Percentiles rank a stretch among this genome's conserved stretches.
phyloP scores from a whole-genome alignment of 2,113 vertebrate genomes.

The Myrmophylax atrothorax region DNA sequence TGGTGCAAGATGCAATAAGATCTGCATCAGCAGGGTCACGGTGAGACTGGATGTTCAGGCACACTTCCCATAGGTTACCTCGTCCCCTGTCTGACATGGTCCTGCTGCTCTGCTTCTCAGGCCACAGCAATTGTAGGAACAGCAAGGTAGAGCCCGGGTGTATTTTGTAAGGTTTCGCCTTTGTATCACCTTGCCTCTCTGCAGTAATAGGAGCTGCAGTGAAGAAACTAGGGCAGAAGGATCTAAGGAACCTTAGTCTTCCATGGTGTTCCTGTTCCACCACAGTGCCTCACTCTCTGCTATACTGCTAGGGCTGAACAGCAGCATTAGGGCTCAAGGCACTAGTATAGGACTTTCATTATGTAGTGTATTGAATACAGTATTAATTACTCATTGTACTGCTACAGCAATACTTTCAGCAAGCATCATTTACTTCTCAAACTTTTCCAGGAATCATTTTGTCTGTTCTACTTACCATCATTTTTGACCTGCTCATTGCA shows the following conservation, averaged over 20 bases:
- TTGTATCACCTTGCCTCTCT: not conserved
- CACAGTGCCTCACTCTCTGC: not conserved
- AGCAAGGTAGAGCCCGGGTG: not conserved
- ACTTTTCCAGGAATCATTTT: conserved; percentile 53
- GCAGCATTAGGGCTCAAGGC: not conserved
- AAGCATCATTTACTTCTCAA: conserved; percentile 53
- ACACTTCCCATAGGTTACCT: not conserved
- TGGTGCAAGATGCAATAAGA: not conserved
- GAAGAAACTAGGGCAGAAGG: not conserved
- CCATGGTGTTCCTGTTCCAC: not conserved
- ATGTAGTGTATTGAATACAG: not conserved
- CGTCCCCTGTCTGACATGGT: not conserved
- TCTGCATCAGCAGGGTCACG: not conserved
- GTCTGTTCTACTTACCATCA: conserved; percentile 36
- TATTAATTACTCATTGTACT: conserved; percentile 42
- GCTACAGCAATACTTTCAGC: not conserved
- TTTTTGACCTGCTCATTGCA: conserved; percentile 66
- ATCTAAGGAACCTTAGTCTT: not conserved
- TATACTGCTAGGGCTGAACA: not conserved
- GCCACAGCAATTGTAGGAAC: not conserved
- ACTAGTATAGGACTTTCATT: not conserved
- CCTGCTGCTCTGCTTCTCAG: not conserved
- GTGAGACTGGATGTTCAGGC: not conserved
- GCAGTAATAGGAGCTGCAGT: not conserved
- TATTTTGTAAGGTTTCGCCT: not conserved